A percentile compares a stretch with the other conserved stretches of the same genome.
phyloP scores from a whole-genome alignment of 2,113 vertebrate genomes.

The Caracal caracal region DNA sequence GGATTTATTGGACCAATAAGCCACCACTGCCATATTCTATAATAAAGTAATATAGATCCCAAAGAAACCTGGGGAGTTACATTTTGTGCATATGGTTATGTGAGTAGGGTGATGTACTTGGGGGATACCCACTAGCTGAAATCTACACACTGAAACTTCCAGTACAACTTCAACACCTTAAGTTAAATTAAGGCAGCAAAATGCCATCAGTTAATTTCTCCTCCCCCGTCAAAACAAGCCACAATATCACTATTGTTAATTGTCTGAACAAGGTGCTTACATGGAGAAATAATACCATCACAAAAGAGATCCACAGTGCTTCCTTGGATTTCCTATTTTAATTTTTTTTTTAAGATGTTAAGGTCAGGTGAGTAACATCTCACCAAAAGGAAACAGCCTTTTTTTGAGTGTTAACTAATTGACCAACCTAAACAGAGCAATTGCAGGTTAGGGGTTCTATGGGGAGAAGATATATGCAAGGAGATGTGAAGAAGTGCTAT shows the following conservation, averaged over 20 bases:
- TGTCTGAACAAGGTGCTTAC: slow-evolving; percentile 78
- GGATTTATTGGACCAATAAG: neutral
- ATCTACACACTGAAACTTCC: slow-evolving; percentile 79
- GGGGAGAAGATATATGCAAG: neutral
- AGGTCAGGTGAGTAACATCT: neutral
- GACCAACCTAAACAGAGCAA: neutral
- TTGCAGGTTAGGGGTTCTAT: neutral
- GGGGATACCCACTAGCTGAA: neutral
- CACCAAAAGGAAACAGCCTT: neutral
- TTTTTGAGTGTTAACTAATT: neutral
- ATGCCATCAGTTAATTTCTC: slow-evolving; percentile 85
- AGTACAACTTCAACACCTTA: slow-evolving; percentile 76
- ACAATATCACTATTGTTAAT: slow-evolving; percentile 79
- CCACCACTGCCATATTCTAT: neutral
- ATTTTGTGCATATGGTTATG: neutral
- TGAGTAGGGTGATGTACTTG: neutral
- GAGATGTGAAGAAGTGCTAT: neutral
- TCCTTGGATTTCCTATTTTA: neutral
- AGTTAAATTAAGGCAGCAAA: slow-evolving; percentile 85
- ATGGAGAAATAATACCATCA: slow-evolving; percentile 41
- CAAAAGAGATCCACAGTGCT: neutral
- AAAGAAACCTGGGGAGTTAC: neutral
- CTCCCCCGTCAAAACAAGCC: slow-evolving; percentile 84
- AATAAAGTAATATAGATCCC: neutral
- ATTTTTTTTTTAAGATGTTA: slow-evolving; percentile 17